Base-by-base conservation (phyloP, 1,140 invertebrate species). In the Acromyrmex heyeri region DNA sequence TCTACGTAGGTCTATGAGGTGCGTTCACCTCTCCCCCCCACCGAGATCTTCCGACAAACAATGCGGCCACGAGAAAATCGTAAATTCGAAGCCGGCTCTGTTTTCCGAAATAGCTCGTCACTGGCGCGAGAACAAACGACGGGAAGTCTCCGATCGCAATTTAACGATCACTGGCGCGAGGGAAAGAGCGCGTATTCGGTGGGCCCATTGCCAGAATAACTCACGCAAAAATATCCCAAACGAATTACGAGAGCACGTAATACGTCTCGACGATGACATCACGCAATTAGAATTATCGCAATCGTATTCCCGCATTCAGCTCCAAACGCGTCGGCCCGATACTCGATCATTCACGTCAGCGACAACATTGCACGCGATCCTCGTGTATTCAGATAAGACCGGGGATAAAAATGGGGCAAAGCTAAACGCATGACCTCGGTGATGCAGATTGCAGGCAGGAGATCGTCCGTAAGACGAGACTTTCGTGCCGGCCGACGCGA, bases 191-290 rank as follows among this genome's bases (percentile, higher is more conserved):
- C 6, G 55, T 34, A 48, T 57, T 55, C 14, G n/a, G 21, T 57
- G 78, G 65, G 79, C 77, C 24, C 30, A 50, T 64, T 70, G 86
- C 86, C 91, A 88, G 67, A 91, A 79, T 67, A 73, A 87, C 34
- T 81, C 64, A 83, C 27, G 57, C 72, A 62, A 90, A 91, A 89
- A 91, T 91, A 91, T 90, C 75, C 59, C 75, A 21, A 69, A 48
- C 12, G 65, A 48, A 30, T 91, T 91, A 86, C 88, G 83, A 91
- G 86, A 91, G 72, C 77, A 50, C 69, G 55, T 38, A 64, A 78
- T 61, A 18, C 30, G 70, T 69, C 81, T 69, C 44, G 55, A 62
- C 70, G 34, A 14, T 14, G 38, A 30, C 59, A 85, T 88, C 87
- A 81, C 53, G 34, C 69, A 69, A 75, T 81, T 48, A 12, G 38